Evolutionary conservation across 2,113 vertebrate species (phyloP), one percentile per base, ranked within the genome.

Genomic region (Clinocottus analis): DNA sequence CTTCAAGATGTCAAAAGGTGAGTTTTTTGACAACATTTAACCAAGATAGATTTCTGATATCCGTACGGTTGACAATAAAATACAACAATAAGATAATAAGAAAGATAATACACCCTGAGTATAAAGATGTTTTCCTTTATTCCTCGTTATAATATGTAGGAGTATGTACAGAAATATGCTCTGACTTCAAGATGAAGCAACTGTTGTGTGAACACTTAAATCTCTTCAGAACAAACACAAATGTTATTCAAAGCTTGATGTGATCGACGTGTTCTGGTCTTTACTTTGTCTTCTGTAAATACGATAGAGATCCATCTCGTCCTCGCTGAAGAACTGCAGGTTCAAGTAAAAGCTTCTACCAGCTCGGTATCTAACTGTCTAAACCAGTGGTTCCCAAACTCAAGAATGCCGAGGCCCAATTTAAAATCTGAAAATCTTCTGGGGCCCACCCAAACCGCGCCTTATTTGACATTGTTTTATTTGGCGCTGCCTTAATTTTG

Each of bases 281-380:
- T 19, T 70, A 35, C 53, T 61, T 41, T 29, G 7, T 55, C 9
- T 17, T 45, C 37, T 27, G 7, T 27, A 19, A 58, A 25, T 64
- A 11, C 13, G 19, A 45, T 27, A 27, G 21, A 45, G 43, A 41
- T 55, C 45, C n/a, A 61, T 21, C 37, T 45, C 13, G 19, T 7
- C 17, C 6, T 41, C 2, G 3, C 23, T 39, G 13, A 49, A 9
- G 51, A 51, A 51, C 49, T 51, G 21, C 21, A 72, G 43, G 64
- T 65, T 65, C 35, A 47, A 69, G 66, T 43, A 31, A 53, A 51
- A 74, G 31, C 19, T 25, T 84, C n/a, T 10, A n/a, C 14, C 68
- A 55, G 60, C 64, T 79, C 63, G 31, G 27, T n/a, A 12, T 67
- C 62, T 7, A 60, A 29, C 63, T 33, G 72, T 86, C 77, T 45